Percentiles rank a stretch among this genome's conserved stretches.
Conservation (phyloP, 2,113 vertebrate species). For the Erythrolamprus reginae region DNA sequence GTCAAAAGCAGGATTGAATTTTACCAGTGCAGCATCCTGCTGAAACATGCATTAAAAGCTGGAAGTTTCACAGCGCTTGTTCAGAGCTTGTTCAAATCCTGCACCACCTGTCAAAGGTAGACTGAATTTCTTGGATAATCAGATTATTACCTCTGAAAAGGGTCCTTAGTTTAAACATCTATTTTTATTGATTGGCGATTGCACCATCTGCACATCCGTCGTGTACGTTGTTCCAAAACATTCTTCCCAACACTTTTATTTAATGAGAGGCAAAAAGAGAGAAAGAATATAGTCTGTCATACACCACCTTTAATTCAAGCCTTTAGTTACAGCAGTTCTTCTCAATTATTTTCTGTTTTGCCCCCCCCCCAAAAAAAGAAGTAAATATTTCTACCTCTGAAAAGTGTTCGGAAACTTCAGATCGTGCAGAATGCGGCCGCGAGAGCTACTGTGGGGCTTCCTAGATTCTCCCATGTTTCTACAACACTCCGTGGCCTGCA, state of each 20-base stretch:
- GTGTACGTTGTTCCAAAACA: not conserved
- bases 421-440: too few species aligned
- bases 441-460: too few species aligned
- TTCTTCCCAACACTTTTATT: not conserved
- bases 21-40: not conserved
- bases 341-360: too few species aligned
- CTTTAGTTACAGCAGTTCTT: too few species aligned
- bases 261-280: not conserved
- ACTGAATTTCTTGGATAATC: not conserved
- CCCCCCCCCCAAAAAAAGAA: too few species aligned
- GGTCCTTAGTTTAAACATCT: not conserved
- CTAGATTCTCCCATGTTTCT: too few species aligned
- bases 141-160: not conserved
- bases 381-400: too few species aligned
- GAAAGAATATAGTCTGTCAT: not conserved
- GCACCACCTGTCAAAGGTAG: not conserved
- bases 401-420: too few species aligned
- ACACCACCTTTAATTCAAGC: not conserved
- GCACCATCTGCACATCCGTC: not conserved
- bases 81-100: not conserved
- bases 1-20: not conserved
- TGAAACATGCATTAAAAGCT: not conserved
- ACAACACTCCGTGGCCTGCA: too few species aligned
- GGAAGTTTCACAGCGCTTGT: not conserved
- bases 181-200: not conserved